Evolutionary conservation across 2,113 vertebrate genomes (phyloP), one percentile per base, ranked within the genome.

Genomic region (Leptosomus discolor): DNA sequence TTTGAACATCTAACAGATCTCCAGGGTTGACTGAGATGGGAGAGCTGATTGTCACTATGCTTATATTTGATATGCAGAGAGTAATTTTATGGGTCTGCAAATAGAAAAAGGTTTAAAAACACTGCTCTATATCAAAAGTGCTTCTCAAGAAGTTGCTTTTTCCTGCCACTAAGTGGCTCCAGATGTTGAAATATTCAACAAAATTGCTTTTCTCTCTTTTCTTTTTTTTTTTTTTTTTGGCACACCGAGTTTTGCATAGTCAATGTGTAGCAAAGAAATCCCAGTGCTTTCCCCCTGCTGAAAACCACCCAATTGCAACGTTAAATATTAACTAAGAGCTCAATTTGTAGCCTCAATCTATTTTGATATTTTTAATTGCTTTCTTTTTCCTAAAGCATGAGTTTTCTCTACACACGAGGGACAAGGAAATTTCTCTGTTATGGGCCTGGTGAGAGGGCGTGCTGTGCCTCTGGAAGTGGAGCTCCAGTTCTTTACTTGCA

Each of bases 151-250:
- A 96, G 91, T 83, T 90, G 86, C 64, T 97, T 97, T 96, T 87
- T 88, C 80, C 95, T 93, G 60, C 97, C 96, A 95, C 96, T 98
- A 97, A 98, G 97, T 97, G 97, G 92, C 88, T 98, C 97, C 97
- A 95, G 95, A 96, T 96, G 96, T 96, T 98, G 97, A 98, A 98
- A 98, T 98, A 97, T 97, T 97, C 96, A 97, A 96, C 60, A 95
- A 97, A 93, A 95, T 78, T 93, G 48, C 79, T 97, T 94, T 90
- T 67, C 34, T 79, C 32, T 60, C 22, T 54, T 51, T 46, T 34
- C n/a, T n/a, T n/a, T n/a, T n/a, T n/a, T 56, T 69, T 61, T 24
- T 43, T 97, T 88, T 91, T 41, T 71, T 78, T 84, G 60, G 83
- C 82, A 78, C 86, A n/a, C 75, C 17, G 78, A 61, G 56, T 94